A percentile compares a stretch with the other conserved stretches of the same genome.
These are phyloP conservation scores for Leptobrachium leishanense DNA, from an alignment of 2,113 vertebrate species.

Conservation along the genomic window DNA sequence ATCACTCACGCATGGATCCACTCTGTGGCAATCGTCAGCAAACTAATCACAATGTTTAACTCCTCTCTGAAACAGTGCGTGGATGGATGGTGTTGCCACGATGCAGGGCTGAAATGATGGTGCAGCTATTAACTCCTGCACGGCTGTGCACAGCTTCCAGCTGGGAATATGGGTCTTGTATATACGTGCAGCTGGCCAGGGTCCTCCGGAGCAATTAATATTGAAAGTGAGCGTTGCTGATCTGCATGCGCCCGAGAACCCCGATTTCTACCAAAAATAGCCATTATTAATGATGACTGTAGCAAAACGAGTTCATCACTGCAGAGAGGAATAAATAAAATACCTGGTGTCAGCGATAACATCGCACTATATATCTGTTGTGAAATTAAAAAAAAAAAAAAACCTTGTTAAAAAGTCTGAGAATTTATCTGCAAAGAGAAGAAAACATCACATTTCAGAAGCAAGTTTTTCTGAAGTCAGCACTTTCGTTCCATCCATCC, in stretches of 20 bases:
- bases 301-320: constrained; percentile 35
- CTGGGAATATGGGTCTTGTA: constrained; percentile 15
- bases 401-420: constrained; percentile 28
- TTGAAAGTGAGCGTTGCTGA: constrained; percentile 41
- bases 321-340: constrained; percentile 37
- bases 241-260: constrained; percentile 20
- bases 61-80: constrained; percentile 21
- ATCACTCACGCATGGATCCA: constrained; percentile 3
- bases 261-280: constrained; percentile 34
- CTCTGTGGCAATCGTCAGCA: constrained; percentile 25
- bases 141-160: background rate
- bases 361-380: constrained; percentile 25
- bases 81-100: constrained; percentile 20
- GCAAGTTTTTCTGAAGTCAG: too few relatives aligned
- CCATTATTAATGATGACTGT: constrained; percentile 14
- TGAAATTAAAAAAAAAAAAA: constrained; percentile 15
- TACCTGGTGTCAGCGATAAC: constrained; percentile 37
- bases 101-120: constrained; percentile 20
- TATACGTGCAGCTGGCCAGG: constrained; percentile 19
- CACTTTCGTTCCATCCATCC: too few relatives aligned
- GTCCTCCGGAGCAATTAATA: constrained; percentile 27
- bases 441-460: too few relatives aligned
- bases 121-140: constrained; percentile 14
- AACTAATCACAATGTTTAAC: constrained; percentile 36
- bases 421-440: background rate